Percentiles rank a stretch among this genome's conserved stretches.
Evolutionary conservation across 1,140 invertebrate species (phyloP).

Genomic region (Papilio machaon): DNA sequence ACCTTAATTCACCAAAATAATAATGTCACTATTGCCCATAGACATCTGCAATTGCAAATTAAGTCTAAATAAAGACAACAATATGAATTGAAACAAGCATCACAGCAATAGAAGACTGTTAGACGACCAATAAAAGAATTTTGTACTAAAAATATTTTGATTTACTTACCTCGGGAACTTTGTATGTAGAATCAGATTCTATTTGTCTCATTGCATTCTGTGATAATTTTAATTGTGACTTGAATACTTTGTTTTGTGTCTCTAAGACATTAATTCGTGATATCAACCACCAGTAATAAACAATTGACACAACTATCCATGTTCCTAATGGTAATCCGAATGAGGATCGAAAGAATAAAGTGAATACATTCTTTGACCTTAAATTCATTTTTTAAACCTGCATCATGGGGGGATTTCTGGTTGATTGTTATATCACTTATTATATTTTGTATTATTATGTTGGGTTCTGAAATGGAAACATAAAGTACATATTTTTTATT

Average conservation of each 20-base stretch:
- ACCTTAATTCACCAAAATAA: too few relatives aligned
- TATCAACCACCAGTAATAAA: conserved; percentile 77
- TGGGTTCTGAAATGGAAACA: background rate
- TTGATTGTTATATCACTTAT: background rate
- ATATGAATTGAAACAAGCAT: too few relatives aligned
- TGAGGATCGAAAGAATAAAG: conserved; percentile 78
- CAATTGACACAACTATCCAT: conserved; percentile 70
- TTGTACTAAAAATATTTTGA: background rate
- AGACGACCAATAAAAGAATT: background rate
- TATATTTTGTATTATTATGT: background rate
- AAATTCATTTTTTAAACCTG: conserved; percentile 58
- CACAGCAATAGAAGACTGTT: background rate
- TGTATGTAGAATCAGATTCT: conserved; percentile 57
- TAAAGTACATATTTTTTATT: background rate
- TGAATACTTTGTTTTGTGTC: conserved; percentile 77
- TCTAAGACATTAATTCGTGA: conserved; percentile 71
- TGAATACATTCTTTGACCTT: conserved; percentile 71
- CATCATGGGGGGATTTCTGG: background rate
- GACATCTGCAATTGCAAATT: too few relatives aligned
- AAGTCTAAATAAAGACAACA: too few relatives aligned
- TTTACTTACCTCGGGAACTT: conserved; percentile 66
- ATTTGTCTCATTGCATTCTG: conserved; percentile 64
- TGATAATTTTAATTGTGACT: conserved; percentile 66
- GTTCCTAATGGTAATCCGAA: conserved; percentile 72
- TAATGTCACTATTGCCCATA: too few relatives aligned